These are phyloP conservation scores for Tautogolabrus adspersus DNA, from an alignment of 2,113 vertebrate genomes.

Conservation along the genomic window DNA sequence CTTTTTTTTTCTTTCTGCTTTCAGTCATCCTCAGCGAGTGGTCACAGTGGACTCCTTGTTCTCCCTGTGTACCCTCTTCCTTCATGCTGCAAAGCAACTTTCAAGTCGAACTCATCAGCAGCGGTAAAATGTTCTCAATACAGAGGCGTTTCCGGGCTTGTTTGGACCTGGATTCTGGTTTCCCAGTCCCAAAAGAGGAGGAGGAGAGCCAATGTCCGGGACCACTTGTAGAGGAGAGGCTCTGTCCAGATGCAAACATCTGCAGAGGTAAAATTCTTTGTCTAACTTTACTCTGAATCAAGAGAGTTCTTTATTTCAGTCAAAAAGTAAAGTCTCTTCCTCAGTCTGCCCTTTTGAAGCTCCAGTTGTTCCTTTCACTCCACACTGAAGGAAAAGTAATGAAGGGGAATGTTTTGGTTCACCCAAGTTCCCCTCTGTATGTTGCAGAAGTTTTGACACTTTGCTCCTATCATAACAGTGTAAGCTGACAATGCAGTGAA, in stretches of 20 bases:
- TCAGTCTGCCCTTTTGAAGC: conserved; percentile 17
- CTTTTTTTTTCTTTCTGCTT: background rate
- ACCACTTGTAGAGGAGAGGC: conserved; percentile 80
- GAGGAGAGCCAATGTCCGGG: conserved; percentile 71
- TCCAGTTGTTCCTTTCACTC: conserved; percentile 14
- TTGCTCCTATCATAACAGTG: conserved; percentile 18
- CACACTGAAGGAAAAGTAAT: background rate
- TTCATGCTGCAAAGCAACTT: conserved; percentile 15
- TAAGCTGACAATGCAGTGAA: conserved; percentile 10
- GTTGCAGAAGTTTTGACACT: conserved; percentile 16
- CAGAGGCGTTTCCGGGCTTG: conserved; percentile 88
- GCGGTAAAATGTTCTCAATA: conserved; percentile 70
- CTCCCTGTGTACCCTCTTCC: conserved; percentile 79
- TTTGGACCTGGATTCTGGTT: conserved; percentile 86
- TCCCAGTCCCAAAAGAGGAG: conserved; percentile 61
- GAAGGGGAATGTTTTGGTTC: conserved; percentile 7
- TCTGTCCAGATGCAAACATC: conserved; percentile 79
- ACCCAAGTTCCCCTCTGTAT: background rate
- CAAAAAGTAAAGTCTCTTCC: background rate
- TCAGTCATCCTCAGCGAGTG: conserved; percentile 87
- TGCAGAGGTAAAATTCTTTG: conserved; percentile 83
- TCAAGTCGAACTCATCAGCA: background rate
- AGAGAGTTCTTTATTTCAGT: conserved; percentile 2
- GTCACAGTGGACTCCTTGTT: conserved; percentile 89
- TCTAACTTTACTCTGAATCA: background rate